phyloP scores from a whole-genome alignment of 2,113 vertebrate species.

The Brevimyrus niger region DNA sequence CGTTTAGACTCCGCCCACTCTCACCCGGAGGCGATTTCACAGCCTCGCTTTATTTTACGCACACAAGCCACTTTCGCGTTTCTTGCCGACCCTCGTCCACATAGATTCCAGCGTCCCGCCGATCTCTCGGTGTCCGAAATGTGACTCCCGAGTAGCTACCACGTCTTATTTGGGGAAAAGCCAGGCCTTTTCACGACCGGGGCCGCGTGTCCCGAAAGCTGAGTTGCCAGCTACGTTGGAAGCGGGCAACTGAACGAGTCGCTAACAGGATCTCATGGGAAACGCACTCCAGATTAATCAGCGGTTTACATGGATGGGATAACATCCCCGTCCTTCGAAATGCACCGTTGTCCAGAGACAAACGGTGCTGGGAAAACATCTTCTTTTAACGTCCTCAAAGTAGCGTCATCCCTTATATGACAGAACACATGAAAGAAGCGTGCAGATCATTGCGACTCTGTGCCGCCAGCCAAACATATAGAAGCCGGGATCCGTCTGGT shows the following conservation, averaged over 20 bases:
- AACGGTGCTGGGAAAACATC: background rate
- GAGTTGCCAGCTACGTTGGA: background rate
- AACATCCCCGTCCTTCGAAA: background rate
- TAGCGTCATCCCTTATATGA: background rate
- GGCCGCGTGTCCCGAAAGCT: background rate
- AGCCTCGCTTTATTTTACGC: background rate
- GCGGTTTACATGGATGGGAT: background rate
- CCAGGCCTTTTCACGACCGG: background rate
- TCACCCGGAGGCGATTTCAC: background rate
- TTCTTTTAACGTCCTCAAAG: background rate
- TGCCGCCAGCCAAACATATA: slow-evolving; percentile 32
- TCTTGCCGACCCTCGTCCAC: background rate
- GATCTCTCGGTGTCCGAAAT: background rate
- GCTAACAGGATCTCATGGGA: background rate
- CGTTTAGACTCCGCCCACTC: background rate
- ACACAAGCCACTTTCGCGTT: background rate
- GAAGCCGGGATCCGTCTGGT: slow-evolving; percentile 49
- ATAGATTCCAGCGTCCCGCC: background rate
- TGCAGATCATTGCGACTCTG: background rate
- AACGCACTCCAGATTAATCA: background rate
- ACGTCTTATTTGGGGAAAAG: background rate
- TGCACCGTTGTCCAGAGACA: background rate
- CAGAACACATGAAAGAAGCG: background rate
- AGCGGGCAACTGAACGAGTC: background rate
- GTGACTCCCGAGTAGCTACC: background rate